These are phyloP conservation scores for Cheilosia grossa DNA, from an alignment of 2,888 invertebrate species.

Conservation along the genomic window DNA sequence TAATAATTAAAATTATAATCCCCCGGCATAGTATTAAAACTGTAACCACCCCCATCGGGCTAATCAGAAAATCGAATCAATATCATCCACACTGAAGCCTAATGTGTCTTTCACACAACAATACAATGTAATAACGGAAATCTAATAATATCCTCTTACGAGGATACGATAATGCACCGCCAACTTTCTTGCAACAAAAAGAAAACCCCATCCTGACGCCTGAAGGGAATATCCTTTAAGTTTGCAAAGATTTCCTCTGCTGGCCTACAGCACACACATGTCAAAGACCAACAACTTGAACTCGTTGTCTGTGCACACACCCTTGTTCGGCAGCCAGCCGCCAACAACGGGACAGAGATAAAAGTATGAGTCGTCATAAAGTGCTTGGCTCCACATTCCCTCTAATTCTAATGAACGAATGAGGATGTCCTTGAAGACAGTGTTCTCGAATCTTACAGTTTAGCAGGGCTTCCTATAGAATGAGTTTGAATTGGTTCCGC, in stretches of 20 bases:
- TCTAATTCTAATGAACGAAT: slow-evolving; percentile 62
- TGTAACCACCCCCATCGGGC: slow-evolving; percentile 36
- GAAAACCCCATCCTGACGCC: slow-evolving; percentile 27
- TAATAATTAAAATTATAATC: slow-evolving; percentile 38
- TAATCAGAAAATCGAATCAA: slow-evolving; percentile 62
- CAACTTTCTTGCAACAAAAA: slow-evolving; percentile 13
- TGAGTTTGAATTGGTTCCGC: slow-evolving; percentile 52
- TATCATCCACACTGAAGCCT: not conserved
- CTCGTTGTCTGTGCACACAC: slow-evolving; percentile 1
- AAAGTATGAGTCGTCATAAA: slow-evolving; percentile 63
- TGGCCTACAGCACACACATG: slow-evolving; percentile 29
- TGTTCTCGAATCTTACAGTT: slow-evolving; percentile 14
- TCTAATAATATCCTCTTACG: slow-evolving; percentile 62
- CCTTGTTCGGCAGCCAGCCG: slow-evolving; percentile 42
- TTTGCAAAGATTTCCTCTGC: slow-evolving; percentile 46
- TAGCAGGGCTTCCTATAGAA: slow-evolving; percentile 11
- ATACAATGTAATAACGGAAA: slow-evolving; percentile 51
- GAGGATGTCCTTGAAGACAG: slow-evolving; percentile 48
- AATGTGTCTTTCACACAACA: slow-evolving; percentile 15
- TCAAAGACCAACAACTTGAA: slow-evolving; percentile 57
- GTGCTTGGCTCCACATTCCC: slow-evolving; percentile 37
- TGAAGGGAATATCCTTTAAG: slow-evolving; percentile 39
- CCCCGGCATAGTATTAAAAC: slow-evolving; percentile 14
- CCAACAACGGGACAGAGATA: slow-evolving; percentile 45
- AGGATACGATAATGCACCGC: slow-evolving; percentile 45